Conservation (phyloP, 2,888 invertebrate species). For the Criorhina ranunculi region DNA sequence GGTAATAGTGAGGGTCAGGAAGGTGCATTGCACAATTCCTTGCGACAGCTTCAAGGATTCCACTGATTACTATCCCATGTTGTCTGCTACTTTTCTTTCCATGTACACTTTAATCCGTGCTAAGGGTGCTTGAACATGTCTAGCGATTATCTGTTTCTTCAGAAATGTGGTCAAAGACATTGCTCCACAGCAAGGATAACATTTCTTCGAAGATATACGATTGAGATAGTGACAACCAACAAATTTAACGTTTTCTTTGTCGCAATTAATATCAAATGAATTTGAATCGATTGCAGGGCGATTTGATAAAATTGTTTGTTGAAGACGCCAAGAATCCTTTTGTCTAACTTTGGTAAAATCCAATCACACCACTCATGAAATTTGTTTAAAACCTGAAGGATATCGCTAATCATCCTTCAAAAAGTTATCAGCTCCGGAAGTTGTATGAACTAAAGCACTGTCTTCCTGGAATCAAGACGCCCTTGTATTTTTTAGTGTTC, state of each 20-base stretch:
- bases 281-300: not conserved
- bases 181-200: not conserved
- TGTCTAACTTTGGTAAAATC: too few species aligned
- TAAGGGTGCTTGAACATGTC: slow-evolving; percentile 59
- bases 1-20: slow-evolving; percentile 42
- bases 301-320: too few species aligned
- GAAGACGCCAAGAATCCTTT: too few species aligned
- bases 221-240: slow-evolving; percentile 18
- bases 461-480: too few species aligned
- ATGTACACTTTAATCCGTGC: slow-evolving; percentile 50
- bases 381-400: too few species aligned
- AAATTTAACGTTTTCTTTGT: slow-evolving; percentile 31
- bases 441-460: too few species aligned
- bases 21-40: slow-evolving; percentile 38
- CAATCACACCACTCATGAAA: too few species aligned
- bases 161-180: slow-evolving; percentile 40
- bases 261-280: slow-evolving; percentile 36
- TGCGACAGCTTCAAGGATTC: slow-evolving; percentile 27
- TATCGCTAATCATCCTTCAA: too few species aligned
- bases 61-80: slow-evolving; percentile 59
- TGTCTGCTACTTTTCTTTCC: slow-evolving; percentile 41
- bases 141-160: slow-evolving; percentile 37
- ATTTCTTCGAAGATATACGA: slow-evolving; percentile 14
- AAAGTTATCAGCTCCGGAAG: too few species aligned
- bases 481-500: too few species aligned